These are phyloP conservation scores for Oceanodroma tethys DNA, from an alignment of 2,113 vertebrate genomes.

Conservation along the genomic window DNA sequence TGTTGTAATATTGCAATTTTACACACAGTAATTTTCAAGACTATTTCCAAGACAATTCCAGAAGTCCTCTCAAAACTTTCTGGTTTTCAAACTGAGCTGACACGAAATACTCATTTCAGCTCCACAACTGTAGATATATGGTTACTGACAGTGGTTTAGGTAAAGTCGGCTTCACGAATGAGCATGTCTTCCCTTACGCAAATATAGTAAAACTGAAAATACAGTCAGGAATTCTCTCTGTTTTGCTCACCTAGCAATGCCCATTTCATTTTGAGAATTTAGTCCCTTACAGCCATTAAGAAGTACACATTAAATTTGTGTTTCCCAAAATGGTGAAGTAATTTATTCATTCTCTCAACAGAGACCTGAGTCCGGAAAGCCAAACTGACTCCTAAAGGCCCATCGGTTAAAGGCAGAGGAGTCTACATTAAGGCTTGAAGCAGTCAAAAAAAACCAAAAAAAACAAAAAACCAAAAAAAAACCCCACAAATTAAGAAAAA, in stretches of 20 bases:
- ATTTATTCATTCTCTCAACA: background rate
- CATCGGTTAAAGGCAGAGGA: background rate
- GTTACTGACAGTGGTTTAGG: background rate
- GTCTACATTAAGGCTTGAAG: background rate
- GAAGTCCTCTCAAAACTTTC: background rate
- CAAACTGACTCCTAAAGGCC: background rate
- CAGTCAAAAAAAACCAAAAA: background rate
- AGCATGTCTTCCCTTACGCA: accelerated
- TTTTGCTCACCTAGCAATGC: background rate
- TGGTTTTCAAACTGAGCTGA: background rate
- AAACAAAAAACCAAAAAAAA: too few species aligned
- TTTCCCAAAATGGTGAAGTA: background rate
- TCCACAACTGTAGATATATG: background rate
- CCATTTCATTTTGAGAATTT: background rate
- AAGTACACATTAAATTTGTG: background rate
- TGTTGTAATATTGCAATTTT: too few species aligned
- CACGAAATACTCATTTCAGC: background rate
- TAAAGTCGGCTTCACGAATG: background rate
- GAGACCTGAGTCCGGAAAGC: background rate
- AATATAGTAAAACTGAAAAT: background rate
- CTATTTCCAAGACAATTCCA: background rate
- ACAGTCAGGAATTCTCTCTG: background rate
- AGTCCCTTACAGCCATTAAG: background rate
- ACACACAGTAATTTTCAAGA: background rate
- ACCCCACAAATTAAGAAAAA: background rate